Conservation (phyloP, 1,140 invertebrate genomes). For the Tetramorium simillimum region DNA sequence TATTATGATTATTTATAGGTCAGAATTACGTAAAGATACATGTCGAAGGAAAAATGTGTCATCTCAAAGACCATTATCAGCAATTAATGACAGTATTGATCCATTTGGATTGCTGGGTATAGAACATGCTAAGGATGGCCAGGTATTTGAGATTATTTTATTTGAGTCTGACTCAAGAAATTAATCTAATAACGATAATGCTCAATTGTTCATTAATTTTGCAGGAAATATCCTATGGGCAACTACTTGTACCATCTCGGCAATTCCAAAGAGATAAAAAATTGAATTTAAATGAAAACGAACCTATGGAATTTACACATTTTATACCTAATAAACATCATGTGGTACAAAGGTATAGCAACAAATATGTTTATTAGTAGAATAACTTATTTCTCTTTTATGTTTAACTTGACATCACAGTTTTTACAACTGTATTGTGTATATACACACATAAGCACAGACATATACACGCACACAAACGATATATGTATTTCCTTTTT, state of each 20-base stretch:
- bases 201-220: conserved; percentile 59
- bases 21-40: conserved; percentile 91
- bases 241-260: conserved; percentile 92
- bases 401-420: conserved; percentile 25
- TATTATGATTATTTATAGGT: conserved; percentile 84
- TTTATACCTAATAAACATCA: conserved; percentile 85
- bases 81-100: conserved; percentile 93
- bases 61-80: conserved; percentile 92
- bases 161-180: background rate
- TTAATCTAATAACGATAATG: background rate
- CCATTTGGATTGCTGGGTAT: conserved; percentile 94
- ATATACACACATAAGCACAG: background rate
- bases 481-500: background rate
- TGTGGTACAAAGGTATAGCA: conserved; percentile 88
- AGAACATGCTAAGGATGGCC: conserved; percentile 93
- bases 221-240: conserved; percentile 94
- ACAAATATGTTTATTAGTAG: background rate
- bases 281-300: conserved; percentile 86
- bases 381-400: conserved; percentile 1
- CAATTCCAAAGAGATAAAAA: conserved; percentile 85
- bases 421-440: background rate
- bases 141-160: conserved; percentile 84
- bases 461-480: background rate
- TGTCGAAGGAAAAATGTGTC: conserved; percentile 93
- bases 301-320: conserved; percentile 85